Evolutionary conservation across 2,888 invertebrate genomes (phyloP), one percentile per base, ranked within the genome.

Genomic region (Synanthedon vespiformis): DNA sequence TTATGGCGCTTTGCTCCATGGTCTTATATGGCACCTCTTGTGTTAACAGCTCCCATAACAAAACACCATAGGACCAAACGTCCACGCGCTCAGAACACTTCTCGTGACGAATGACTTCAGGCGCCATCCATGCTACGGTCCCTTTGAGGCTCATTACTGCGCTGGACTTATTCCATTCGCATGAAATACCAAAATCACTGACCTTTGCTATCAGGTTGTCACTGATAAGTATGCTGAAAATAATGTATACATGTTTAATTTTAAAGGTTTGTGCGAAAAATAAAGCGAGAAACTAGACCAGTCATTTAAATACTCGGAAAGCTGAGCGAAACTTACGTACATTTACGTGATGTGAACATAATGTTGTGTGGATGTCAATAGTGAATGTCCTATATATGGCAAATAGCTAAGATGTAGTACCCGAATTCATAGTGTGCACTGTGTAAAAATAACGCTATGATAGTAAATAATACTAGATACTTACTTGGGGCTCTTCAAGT

Each of bases 121-220:
- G 99, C 0, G 99, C 98, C 99, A 99, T 99, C 99, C 99, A 99
- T 0, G 98, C 96, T 0, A 98, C 96, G 0, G 99, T 99, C 47
- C 99, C 99, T 2, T 97, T 97, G 80, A 99, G 99, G 58, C 96
- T 81, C 99, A 99, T 99, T 70, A 95, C 94, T 48, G 96, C 95
- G 74, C 96, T 97, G 47, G 94, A 95, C 72, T 97, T 95, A 77
- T 96, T 95, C 95, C 96, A 97, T 67, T 96, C 95, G 54, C 96
- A 91, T 65, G 96, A 94, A 0, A 98, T 98, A 16, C 99, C 99
- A 77, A 99, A 99, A 80, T 99, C 99, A 65, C 97, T 97, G 55
- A 99, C 99, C 85, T 99, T 99, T 6, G 98, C 93, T 48, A 91
- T 82, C 68, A 94, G 90, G 61, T 92, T 90, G 60, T 92, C 91